Evolutionary conservation across 1,140 invertebrate species (phyloP), one percentile per base, ranked within the genome.

Genomic region (Ips typographus): DNA sequence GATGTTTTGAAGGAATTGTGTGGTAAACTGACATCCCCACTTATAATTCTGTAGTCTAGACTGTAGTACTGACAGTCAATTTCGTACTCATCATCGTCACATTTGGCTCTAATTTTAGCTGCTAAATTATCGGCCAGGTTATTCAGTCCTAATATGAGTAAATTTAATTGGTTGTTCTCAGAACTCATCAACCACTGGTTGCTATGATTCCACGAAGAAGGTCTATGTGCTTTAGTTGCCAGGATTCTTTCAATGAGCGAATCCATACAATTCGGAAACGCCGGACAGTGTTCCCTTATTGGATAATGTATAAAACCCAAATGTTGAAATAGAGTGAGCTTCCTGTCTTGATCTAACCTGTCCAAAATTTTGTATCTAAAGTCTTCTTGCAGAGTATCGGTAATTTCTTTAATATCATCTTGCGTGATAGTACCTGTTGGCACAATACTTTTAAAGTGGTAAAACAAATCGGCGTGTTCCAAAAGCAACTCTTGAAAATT

Each of bases 221-320:
- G 86, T 78, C 88, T 87, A 70, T 89, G 86, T 44, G 87, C 86
- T 80, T 90, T 90, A 44, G 88, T 87, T 51, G 88, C 85, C 66
- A 94, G 83, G 75, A 92, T 86, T 75, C 90, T 82, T 80, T 91
- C 91, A 73, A 94, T 90, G n/a, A 93, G 79, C 58, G 87, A 86
- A 81, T 98, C 96, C 81, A 96, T 91, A 80, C 95, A 98, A 82
- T 93, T 91, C 64, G 90, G 88, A 81, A 90, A 93, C 49, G 92
- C 92, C 37, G 94, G 94, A 80, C 96, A 98, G 79, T 96, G 93
- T 80, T 98, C 95, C 42, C 92, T 83, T 77, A 95, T 93, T 7
- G 96, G 95, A 82, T 93, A 95, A 81, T 98, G 95, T 55, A 98
- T 91, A 83, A 98, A 98, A 59, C 95, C 95, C 40, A 98, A 83